Conservation (phyloP, 2,888 invertebrate genomes). For the Steinernema hermaphroditum region DNA sequence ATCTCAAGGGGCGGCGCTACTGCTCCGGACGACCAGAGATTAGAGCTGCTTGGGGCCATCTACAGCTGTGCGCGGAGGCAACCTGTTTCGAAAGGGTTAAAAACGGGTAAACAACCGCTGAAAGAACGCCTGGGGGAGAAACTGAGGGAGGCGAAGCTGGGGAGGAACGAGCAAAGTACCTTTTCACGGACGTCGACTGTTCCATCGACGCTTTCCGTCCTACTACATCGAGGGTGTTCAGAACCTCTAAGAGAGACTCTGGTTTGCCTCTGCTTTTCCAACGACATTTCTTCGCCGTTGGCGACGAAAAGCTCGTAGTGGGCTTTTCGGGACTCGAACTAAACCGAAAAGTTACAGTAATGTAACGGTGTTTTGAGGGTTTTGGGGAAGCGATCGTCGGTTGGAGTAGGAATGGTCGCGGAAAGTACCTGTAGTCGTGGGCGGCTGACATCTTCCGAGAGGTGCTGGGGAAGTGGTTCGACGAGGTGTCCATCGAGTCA, state of each 20-base stretch:
- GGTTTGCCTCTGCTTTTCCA: constrained; percentile 21
- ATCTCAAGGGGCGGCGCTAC: constrained; percentile 5
- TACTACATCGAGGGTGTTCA: constrained; percentile 12
- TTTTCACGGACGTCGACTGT: constrained; percentile 8
- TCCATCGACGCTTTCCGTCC: constrained; percentile 26
- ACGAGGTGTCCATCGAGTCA: background rate
- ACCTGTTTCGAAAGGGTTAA: constrained; percentile 24
- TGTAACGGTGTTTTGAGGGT: background rate
- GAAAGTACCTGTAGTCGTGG: constrained; percentile 20
- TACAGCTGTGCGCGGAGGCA: background rate
- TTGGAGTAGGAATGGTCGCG: background rate
- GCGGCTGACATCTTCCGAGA: constrained; percentile 16
- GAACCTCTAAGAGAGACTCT: constrained; percentile 4
- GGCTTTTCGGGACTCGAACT: background rate
- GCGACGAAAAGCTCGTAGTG: background rate
- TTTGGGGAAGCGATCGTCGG: background rate
- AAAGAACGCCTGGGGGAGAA: constrained; percentile 1
- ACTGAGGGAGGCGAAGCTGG: background rate
- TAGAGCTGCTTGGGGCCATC: constrained; percentile 13
- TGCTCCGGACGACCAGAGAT: constrained; percentile 13
- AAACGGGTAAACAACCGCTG: constrained; percentile 26
- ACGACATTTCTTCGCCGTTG: constrained; percentile 1
- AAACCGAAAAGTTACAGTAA: background rate
- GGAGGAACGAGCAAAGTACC: constrained; percentile 21
- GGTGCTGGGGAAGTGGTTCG: constrained; percentile 18